Conservation (phyloP, 2,113 vertebrate genomes). For the Progne subis region DNA sequence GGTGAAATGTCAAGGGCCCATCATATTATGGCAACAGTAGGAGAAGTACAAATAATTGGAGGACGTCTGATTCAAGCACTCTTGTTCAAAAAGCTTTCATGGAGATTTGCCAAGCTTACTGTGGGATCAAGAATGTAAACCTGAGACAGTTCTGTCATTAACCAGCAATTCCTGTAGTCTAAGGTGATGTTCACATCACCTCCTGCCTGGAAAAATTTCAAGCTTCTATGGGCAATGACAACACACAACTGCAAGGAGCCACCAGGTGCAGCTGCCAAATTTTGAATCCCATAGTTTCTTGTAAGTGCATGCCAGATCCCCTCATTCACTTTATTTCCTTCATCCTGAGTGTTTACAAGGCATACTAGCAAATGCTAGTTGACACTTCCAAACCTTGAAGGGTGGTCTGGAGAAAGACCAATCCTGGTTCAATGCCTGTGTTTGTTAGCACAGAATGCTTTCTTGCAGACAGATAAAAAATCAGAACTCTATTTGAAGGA, state of each 20-base stretch:
- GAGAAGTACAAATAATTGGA: background rate
- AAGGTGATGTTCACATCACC: constrained; percentile 60
- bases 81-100: constrained; percentile 34
- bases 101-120: constrained; percentile 60
- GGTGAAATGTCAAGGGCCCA: background rate
- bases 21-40: background rate
- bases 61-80: constrained; percentile 9
- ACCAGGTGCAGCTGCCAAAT: constrained; percentile 12
- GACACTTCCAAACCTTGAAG: background rate
- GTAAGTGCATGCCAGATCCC: constrained; percentile 51
- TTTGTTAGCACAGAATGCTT: background rate
- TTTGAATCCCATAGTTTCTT: constrained; percentile 37
- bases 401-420: constrained; percentile 15
- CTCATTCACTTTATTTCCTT: constrained; percentile 60
- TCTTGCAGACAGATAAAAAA: constrained; percentile 43
- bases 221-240: constrained; percentile 27
- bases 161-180: constrained; percentile 59
- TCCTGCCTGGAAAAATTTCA: constrained; percentile 65
- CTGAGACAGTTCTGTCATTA: constrained; percentile 61
- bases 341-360: constrained; percentile 2
- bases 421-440: background rate
- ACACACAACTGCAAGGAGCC: background rate
- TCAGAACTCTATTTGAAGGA: constrained; percentile 56
- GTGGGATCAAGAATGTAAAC: constrained; percentile 63
- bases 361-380: background rate